Evolutionary conservation across 2,888 invertebrate genomes (phyloP), one percentile per base, ranked within the genome.

Genomic region (Cataglyphis albicans): DNA sequence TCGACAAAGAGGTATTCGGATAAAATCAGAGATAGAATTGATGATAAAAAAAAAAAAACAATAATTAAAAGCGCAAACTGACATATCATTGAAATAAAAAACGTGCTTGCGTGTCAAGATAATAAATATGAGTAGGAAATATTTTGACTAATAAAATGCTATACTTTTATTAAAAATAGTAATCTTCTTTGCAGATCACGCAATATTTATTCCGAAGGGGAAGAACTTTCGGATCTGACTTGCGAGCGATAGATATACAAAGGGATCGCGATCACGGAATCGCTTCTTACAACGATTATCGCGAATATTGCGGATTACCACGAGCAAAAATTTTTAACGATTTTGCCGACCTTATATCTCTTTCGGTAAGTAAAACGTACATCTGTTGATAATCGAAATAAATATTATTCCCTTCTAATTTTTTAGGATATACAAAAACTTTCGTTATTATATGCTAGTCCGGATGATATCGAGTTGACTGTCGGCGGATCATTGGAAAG

Each of bases 201-300:
- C 95, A 96, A 89, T 97, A 95, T 93, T 93, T 97, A 78, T 97
- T 97, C 94, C 96, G 97, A 92, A 96, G 96, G 32, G 96, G 96
- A 85, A 96, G 96, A 92, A 96, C 96, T 1, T 97, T 98, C 88
- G 98, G 98, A 0, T 95, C 96, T 12, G 98, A 98, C 94, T 95
- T 98, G 84, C 96, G 97, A 63, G 97, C 98, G 0, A 96, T 97
- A 48, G 98, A 98, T 92, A 97, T 98, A 86, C 98, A 98, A 93
- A 96, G 98, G 86, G 97, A 97, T 87, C 96, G 98, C 70, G 98
- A 98, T 94, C 98, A 98, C 92, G 98, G 97, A 15, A 95, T 98
- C 48, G 97, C 97, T 5, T 96, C 96, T 0, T 98, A 98, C 94
- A 97, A 97, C 83, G 96, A 97, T 82, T 97, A 97, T 91, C 96